A percentile compares a stretch with the other conserved stretches of the same genome.
These are phyloP conservation scores for Parnassius mnemosyne DNA, from an alignment of 2,888 invertebrate genomes.

Conservation along the genomic window DNA sequence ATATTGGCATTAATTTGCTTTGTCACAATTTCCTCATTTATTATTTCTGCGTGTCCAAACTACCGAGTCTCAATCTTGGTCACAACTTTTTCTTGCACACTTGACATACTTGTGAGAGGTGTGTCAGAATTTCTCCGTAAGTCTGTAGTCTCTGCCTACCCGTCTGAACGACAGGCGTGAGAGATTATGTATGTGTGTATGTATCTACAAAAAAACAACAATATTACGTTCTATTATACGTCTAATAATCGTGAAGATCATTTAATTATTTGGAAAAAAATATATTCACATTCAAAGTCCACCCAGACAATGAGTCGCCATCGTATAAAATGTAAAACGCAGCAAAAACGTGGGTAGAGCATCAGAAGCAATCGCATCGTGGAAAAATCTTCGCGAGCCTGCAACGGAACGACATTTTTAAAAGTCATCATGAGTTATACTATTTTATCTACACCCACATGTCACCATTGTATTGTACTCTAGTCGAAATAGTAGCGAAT, in stretches of 20 bases:
- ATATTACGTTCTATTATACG: background rate
- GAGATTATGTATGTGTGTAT: no score
- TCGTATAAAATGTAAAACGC: slow-evolving; percentile 40
- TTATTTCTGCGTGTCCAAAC: no score
- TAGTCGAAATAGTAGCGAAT: slow-evolving; percentile 68
- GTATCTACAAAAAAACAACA: background rate
- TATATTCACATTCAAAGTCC: slow-evolving; percentile 34
- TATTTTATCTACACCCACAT: slow-evolving; percentile 57
- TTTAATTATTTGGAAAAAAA: slow-evolving; percentile 20
- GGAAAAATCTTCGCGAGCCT: slow-evolving; percentile 37
- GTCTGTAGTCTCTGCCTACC: no score
- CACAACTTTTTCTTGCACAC: no score
- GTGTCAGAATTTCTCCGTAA: no score
- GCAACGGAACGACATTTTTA: slow-evolving; percentile 51
- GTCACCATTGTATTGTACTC: slow-evolving; percentile 68
- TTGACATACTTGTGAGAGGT: no score
- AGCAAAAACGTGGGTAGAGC: slow-evolving; percentile 47
- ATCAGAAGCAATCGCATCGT: slow-evolving; percentile 52
- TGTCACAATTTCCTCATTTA: no score
- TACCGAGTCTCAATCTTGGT: no score
- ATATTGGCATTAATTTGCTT: no score
- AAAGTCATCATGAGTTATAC: slow-evolving; percentile 65
- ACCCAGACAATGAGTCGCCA: slow-evolving; percentile 69
- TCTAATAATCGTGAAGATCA: background rate
- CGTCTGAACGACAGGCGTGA: no score